Evolutionary conservation across 2,113 vertebrate species (phyloP), one percentile per base, ranked within the genome.

Genomic region (Leucopternis melanops): DNA sequence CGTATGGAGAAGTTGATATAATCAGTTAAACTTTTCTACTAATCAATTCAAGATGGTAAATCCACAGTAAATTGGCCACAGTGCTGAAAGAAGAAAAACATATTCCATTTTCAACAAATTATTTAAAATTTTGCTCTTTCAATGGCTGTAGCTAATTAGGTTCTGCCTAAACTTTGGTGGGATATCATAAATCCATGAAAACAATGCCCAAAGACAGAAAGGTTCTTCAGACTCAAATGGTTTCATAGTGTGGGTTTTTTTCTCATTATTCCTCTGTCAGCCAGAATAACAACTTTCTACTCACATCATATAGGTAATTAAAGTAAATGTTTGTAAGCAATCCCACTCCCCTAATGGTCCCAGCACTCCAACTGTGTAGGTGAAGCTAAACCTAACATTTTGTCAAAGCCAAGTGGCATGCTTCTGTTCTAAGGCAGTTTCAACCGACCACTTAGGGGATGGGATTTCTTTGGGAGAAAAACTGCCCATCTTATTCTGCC

Each of bases 261-360:
- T 21, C 21, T 63, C 5, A 4, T 80, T 81, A 61, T 69, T 92
- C 36, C 23, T 87, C 31, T 67, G 70, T 50, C 70, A 90, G 61
- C 16, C 42, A 89, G 45, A 91, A 49, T 21, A 92, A 54, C 50
- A 77, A 81, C 34, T 86, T 88, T 50, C 55, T 57, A 9, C 20
- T 61, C 16, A 40, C 34, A 58, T 4, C 5, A 2, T 16, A n/a
- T 3, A 67, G 67, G 29, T 49, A 77, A 94, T 78, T 73, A 83
- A 65, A 90, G 63, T 14, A 81, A 49, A 27, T n/a, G 15, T 58
- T 65, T 69, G 27, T 70, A 52, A 61, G 45, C 54, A 95, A 65
- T 52, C 80, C 61, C 40, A 55, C 2, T 5, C 27, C 22, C 22
- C 8, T 45, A 50, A n/a, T 0, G 0, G 52, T 40, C 54, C n/a